Conservation (phyloP, 2,797 vertebrate species). For the Buceros bicornis region DNA sequence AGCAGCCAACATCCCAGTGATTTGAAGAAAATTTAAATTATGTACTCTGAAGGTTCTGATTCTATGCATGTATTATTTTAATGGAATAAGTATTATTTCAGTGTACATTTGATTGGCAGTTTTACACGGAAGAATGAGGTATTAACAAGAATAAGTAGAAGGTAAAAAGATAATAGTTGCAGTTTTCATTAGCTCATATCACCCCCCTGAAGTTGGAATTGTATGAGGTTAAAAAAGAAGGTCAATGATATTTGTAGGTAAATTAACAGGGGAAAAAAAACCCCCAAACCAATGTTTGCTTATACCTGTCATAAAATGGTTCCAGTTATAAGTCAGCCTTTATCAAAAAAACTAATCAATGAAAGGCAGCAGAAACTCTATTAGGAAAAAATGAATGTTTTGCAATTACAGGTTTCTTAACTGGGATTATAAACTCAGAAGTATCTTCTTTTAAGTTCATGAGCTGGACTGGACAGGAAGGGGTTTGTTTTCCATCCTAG, state of each 20-base stretch:
- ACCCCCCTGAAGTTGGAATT: not conserved
- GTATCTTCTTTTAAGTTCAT: not conserved
- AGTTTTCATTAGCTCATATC: not conserved
- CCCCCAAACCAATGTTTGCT: not conserved
- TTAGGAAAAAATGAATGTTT: not conserved
- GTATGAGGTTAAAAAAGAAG: not conserved
- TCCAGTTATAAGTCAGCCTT: not conserved
- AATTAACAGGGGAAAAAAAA: not conserved
- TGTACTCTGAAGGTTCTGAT: not conserved
- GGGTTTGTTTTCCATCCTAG: not conserved
- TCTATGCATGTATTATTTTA: not conserved
- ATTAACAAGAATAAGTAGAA: not conserved
- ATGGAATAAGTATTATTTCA: not conserved
- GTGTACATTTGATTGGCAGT: not conserved
- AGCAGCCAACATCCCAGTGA: not conserved
- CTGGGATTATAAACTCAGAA: not conserved
- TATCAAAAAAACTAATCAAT: not conserved
- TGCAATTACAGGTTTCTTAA: not conserved
- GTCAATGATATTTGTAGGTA: not conserved
- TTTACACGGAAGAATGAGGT: not conserved
- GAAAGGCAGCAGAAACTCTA: not conserved
- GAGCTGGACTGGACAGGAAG: not conserved
- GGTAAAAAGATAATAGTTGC: not conserved
- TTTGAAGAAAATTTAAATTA: not conserved
- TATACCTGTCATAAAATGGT: not conserved